Conservation (phyloP, 2,113 vertebrate species). For the Conger conger region DNA sequence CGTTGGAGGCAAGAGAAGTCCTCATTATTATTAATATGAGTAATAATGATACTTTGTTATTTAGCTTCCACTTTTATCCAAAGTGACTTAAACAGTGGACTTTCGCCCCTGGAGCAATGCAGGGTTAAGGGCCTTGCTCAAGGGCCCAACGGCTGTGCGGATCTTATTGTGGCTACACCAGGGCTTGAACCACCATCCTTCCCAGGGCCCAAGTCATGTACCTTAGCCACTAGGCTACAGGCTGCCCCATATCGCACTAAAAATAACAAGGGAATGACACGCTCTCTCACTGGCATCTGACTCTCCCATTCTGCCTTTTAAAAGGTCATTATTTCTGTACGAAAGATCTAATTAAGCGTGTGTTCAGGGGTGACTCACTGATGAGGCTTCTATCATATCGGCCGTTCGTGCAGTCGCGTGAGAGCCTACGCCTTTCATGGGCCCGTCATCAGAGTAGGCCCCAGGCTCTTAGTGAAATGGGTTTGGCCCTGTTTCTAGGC, state of each 20-base stretch:
- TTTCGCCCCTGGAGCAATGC: no score
- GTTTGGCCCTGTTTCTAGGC: neutral
- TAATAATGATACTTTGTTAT: no score
- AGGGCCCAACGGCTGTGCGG: no score
- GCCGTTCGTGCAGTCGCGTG: neutral
- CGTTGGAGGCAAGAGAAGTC: neutral
- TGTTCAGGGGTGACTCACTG: neutral
- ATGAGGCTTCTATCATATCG: neutral
- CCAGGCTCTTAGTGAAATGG: neutral
- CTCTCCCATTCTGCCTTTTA: neutral
- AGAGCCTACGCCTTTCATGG: neutral
- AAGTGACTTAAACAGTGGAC: no score
- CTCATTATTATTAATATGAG: no score
- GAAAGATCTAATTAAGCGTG: neutral
- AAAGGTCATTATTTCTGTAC: neutral
- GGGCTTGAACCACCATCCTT: no score
- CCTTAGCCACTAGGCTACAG: no score
- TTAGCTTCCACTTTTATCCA: no score
- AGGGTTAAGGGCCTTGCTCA: no score
- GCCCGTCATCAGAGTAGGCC: neutral
- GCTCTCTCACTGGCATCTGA: neutral
- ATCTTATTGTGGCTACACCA: no score
- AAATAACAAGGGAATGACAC: neutral
- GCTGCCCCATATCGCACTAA: no score
- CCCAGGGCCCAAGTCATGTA: no score